Conservation (phyloP, 2,888 invertebrate species). For the Alviniconcha strummeri region DNA sequence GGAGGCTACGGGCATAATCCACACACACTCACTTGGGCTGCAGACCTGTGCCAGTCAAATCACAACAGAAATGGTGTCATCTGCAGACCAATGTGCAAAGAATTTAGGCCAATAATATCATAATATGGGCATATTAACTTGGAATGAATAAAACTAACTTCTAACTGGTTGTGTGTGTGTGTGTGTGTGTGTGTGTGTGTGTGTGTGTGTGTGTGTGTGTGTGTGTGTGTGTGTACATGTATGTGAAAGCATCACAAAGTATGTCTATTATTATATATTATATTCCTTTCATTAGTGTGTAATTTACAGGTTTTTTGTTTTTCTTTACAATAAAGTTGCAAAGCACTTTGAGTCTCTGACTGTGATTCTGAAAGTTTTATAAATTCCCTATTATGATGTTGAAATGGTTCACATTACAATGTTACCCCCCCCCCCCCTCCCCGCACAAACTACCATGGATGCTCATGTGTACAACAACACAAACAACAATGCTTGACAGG, state of each 20-base stretch:
- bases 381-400: too few relatives aligned
- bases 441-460: too few relatives aligned
- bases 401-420: too few relatives aligned
- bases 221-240: background rate
- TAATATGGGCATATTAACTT: background rate
- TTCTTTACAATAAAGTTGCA: too few relatives aligned
- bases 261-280: too few relatives aligned
- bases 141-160: background rate
- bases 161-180: background rate
- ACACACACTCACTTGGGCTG: slow-evolving; percentile 19
- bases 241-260: background rate
- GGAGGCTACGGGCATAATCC: slow-evolving; percentile 63
- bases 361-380: too few relatives aligned
- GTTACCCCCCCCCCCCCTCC: too few relatives aligned
- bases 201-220: background rate
- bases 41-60: background rate
- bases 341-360: too few relatives aligned
- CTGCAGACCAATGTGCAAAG: background rate
- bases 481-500: too few relatives aligned
- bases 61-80: slow-evolving; percentile 1
- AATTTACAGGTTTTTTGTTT: too few relatives aligned
- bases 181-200: background rate
- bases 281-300: too few relatives aligned
- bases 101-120: background rate
- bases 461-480: too few relatives aligned